Conservation (phyloP, 2,888 invertebrate genomes). For the Sphinx pinastri region DNA sequence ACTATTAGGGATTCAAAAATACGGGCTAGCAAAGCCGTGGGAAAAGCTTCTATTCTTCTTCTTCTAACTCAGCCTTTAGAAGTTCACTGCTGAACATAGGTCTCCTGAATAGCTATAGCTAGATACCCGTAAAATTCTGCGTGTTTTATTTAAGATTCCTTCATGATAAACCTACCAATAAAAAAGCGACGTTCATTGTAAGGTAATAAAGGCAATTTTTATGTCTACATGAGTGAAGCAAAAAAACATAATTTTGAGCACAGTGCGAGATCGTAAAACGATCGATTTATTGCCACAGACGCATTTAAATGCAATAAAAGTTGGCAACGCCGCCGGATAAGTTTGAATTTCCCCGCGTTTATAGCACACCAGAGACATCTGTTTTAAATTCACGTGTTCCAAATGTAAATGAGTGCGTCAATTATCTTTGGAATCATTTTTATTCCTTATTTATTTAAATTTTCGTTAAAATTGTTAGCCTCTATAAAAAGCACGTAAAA, state of each 20-base stretch:
- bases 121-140: too few species aligned
- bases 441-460: neutral
- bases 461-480: neutral
- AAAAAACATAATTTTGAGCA: constrained; percentile 48
- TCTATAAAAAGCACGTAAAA: too few species aligned
- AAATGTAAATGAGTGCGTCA: constrained; percentile 7
- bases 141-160: neutral
- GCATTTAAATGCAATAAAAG: constrained; percentile 50
- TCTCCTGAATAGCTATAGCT: too few species aligned
- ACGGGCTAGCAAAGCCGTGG: too few species aligned
- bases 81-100: too few species aligned
- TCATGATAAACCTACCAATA: constrained; percentile 16
- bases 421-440: neutral
- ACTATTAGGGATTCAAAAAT: too few species aligned
- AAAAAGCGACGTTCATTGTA: constrained; percentile 26
- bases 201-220: constrained; percentile 41
- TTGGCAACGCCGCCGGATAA: constrained; percentile 17
- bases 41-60: too few species aligned
- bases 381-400: constrained; percentile 18
- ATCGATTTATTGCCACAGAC: constrained; percentile 70
- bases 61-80: too few species aligned
- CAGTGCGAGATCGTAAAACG: constrained; percentile 63
- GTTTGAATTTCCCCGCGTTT: constrained; percentile 14
- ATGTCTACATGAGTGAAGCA: constrained; percentile 38
- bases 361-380: constrained; percentile 23